Conservation (phyloP, 1,140 invertebrate species). For the Fopius arisanus region DNA sequence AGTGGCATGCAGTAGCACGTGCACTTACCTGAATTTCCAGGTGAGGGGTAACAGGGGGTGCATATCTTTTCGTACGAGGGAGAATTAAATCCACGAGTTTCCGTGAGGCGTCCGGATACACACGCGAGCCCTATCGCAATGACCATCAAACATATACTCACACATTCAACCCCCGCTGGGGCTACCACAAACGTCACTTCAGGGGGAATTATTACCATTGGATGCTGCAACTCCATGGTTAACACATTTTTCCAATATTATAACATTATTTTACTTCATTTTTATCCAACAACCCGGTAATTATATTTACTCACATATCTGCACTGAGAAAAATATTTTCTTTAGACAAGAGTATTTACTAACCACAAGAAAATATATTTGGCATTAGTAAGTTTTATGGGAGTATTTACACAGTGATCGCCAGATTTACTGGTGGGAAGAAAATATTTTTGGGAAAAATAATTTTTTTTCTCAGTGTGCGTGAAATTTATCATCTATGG, state of each 20-base stretch:
- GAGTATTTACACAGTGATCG: no score
- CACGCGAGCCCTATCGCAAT: constrained; percentile 1
- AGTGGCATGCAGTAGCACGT: neutral
- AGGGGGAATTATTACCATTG: neutral
- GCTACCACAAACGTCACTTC: neutral
- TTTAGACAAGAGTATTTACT: no score
- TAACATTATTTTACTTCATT: neutral
- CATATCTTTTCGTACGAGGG: neutral
- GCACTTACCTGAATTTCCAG: neutral
- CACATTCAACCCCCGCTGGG: neutral
- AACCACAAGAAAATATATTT: no score
- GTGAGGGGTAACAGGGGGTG: neutral
- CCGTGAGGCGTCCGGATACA: neutral
- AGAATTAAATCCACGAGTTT: neutral
- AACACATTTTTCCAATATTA: neutral
- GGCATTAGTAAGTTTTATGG: no score
- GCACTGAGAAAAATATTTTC: no score
- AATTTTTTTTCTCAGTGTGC: no score
- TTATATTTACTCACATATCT: no score
- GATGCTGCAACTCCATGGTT: constrained; percentile 3
- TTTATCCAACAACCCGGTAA: no score
- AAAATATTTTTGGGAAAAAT: no score
- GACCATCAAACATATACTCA: constrained; percentile 1
- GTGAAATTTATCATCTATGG: no score
- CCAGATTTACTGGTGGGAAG: no score